Percentiles rank a stretch among this genome's conserved stretches.
These are phyloP conservation scores for Aricia agestis DNA, from an alignment of 1,140 invertebrate species.

Conservation along the genomic window DNA sequence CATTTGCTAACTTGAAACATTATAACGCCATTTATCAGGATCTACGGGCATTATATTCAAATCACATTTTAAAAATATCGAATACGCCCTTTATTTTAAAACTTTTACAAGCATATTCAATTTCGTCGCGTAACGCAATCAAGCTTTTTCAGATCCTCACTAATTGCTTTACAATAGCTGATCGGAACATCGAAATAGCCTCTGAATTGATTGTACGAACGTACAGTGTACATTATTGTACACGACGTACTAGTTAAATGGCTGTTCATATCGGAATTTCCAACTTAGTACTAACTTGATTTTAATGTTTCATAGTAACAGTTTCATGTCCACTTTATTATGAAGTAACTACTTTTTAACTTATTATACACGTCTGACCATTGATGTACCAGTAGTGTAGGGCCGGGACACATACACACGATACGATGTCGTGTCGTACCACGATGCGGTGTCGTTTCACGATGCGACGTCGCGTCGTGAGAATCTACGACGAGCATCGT, in stretches of 20 bases:
- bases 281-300: neutral
- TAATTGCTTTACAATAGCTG: conserved; percentile 14
- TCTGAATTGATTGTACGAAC: conserved; percentile 26
- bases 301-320: neutral
- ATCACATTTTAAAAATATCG: neutral
- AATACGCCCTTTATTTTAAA: neutral
- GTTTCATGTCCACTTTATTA: neutral
- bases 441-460: no score
- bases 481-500: no score
- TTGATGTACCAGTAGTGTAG: no score
- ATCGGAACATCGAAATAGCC: neutral
- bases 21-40: neutral
- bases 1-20: no score
- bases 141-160: conserved; percentile 9
- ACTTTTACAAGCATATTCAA: conserved; percentile 3
- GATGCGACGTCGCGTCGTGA: no score
- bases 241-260: neutral
- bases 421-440: no score
- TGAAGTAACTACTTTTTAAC: neutral
- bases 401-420: no score
- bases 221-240: neutral
- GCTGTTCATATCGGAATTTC: neutral
- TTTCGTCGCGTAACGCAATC: conserved; percentile 4
- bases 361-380: no score
- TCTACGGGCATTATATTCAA: neutral